A percentile compares a stretch with the other conserved stretches of the same genome.
Conservation (phyloP, 1,140 invertebrate species). For the Anadara kagoshimensis region DNA sequence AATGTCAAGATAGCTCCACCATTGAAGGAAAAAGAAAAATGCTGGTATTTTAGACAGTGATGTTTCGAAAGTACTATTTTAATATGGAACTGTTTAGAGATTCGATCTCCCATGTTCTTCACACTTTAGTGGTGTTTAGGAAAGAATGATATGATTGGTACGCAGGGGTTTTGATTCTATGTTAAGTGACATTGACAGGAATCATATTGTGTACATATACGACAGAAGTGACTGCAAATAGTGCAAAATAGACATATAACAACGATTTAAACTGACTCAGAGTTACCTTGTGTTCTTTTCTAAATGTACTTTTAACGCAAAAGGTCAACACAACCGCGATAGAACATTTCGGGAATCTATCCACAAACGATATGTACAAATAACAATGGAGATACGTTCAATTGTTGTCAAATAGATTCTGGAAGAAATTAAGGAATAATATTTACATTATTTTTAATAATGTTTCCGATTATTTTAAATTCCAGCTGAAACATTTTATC, state of each 20-base stretch:
- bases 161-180: background rate
- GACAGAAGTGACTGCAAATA: background rate
- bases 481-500: no score
- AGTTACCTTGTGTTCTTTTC: background rate
- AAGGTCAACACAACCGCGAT: background rate
- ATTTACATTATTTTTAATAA: constrained; percentile 19
- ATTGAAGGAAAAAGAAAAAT: background rate
- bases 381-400: constrained; percentile 27
- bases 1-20: constrained; percentile 33
- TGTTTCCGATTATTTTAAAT: no score
- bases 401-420: constrained; percentile 8
- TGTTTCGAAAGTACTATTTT: constrained; percentile 25
- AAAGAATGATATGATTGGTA: background rate
- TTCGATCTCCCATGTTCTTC: constrained; percentile 25
- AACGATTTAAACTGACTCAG: background rate
- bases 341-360: background rate
- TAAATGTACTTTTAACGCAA: background rate
- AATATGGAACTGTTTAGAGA: constrained; percentile 23
- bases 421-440: constrained; percentile 8
- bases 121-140: background rate
- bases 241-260: background rate
- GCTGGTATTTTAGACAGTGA: constrained; percentile 34
- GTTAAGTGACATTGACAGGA: background rate
- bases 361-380: constrained; percentile 2
- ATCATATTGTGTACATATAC: background rate